These are phyloP conservation scores for Ictalurus punctatus DNA, from an alignment of 2,113 vertebrate genomes.

Conservation along the genomic window DNA sequence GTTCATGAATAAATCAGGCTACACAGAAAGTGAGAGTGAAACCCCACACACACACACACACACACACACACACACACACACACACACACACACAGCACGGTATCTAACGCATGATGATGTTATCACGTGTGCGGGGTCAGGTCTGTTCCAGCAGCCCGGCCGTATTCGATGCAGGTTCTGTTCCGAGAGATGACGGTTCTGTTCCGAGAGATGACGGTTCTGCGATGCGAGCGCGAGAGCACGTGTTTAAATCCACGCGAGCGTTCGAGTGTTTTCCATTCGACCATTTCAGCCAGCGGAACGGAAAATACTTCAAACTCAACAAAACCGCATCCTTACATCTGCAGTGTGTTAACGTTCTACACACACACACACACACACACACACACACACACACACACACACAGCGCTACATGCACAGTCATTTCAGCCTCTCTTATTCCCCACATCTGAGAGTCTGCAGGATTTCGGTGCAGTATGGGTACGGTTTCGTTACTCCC, in stretches of 20 bases:
- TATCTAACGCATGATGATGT: background rate
- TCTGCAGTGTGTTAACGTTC: slow-evolving; percentile 71
- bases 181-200: too few relatives aligned
- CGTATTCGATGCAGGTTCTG: background rate
- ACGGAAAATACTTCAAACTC: slow-evolving; percentile 70
- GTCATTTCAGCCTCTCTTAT: background rate
- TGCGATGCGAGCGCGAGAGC: background rate
- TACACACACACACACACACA: slow-evolving; percentile 38
- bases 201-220: background rate
- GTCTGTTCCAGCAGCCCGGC: background rate
- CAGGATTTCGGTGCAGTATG: background rate
- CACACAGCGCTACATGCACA: background rate
- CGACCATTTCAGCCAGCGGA: slow-evolving; percentile 17
- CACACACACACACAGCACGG: background rate
- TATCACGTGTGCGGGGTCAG: background rate
- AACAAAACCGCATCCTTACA: slow-evolving; percentile 64
- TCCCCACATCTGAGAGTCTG: background rate
- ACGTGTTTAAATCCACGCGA: background rate
- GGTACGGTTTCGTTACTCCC: too few relatives aligned
- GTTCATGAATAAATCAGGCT: background rate
- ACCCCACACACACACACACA: background rate
- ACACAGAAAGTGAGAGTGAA: background rate
- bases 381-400: slow-evolving; percentile 37
- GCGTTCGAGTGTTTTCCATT: slow-evolving; percentile 20
- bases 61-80: background rate